Evolutionary conservation across 1,140 invertebrate species (phyloP), one percentile per base, ranked within the genome.

Genomic region (Drosophila mayri): DNA sequence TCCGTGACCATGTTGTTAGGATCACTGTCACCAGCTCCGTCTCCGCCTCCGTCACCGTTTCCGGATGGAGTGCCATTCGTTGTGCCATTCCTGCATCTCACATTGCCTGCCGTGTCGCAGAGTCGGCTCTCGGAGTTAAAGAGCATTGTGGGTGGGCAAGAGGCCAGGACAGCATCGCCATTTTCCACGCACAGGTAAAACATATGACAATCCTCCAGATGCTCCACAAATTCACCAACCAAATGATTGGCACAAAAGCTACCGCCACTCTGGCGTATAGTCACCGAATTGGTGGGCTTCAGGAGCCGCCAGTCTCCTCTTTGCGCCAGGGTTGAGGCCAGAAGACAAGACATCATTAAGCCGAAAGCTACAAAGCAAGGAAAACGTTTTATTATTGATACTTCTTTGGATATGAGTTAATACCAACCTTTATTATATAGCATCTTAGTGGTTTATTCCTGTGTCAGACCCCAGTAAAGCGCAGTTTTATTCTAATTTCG

Each of bases 171-270:
- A 12, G 79, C 83, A 57, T 92, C 90, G 1, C 90, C 90, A 8
- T 87, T 76, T 11, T 92, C 84, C 37, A 85, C 72, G 72, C 91
- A 92, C 16, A 91, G 59, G 54, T 86, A 92, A 35, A 92, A 92
- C 55, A 85, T 54, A 8, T 76, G 76, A 35, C 91, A 92, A 12
- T 92, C 87, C 22, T 85, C 72, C 1, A 87, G 49, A 47, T 92
- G 84, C 57, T 71, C 61, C 35, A 88, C 90, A 52, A 92, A 92
- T 12, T 87, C 88, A 8, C 90, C 90, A 14, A 66, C 46, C 43
- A 75, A 57, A 18, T 92, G 79, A 73, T 83, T 83, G 22, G 46
- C 16, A 41, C 91, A 92, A 38, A 85, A 18, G 8, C 61, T 47
- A 16, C 70, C 52, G 4, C 67, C 67, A 22, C 72, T 91, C 59